Conservation (phyloP, 2,113 vertebrate genomes). For the Nothocercus julius region DNA sequence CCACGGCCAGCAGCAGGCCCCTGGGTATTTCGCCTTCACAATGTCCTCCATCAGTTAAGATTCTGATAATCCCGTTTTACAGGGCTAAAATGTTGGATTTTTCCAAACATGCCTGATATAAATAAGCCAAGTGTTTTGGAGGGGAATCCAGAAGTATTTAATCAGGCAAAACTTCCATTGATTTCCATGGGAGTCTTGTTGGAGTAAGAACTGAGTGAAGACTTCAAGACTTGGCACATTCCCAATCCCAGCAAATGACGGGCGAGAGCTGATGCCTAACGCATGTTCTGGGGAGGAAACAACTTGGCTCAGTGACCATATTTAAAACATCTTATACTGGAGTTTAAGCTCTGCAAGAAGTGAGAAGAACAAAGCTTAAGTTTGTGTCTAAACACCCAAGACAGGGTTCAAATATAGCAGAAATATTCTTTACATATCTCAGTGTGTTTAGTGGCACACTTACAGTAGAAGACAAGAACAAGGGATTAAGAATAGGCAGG, state of each 20-base stretch:
- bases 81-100: slow-evolving; percentile 28
- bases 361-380: slow-evolving; percentile 65
- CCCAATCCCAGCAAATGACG: slow-evolving; percentile 66
- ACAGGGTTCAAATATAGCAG: slow-evolving; percentile 57
- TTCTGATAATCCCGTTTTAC: slow-evolving; percentile 42
- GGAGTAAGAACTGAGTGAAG: slow-evolving; percentile 48
- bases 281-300: slow-evolving; percentile 74
- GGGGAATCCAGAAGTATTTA: slow-evolving; percentile 64
- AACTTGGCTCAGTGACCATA: slow-evolving; percentile 65
- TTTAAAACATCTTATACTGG: slow-evolving; percentile 62
- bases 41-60: slow-evolving; percentile 30
- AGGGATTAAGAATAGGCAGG: neutral
- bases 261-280: slow-evolving; percentile 68
- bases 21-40: neutral
- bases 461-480: neutral
- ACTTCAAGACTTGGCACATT: slow-evolving; percentile 69
- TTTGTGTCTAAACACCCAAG: slow-evolving; percentile 49
- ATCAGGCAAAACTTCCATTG: slow-evolving; percentile 62
- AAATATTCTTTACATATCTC: slow-evolving; percentile 51
- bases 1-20: neutral
- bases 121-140: slow-evolving; percentile 45
- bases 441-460: neutral
- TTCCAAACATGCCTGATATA: slow-evolving; percentile 26
- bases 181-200: slow-evolving; percentile 60
- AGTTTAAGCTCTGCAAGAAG: slow-evolving; percentile 58